Evolutionary conservation across 2,888 invertebrate species (phyloP), one percentile per base, ranked within the genome.

Genomic region (Folsomia candida): DNA sequence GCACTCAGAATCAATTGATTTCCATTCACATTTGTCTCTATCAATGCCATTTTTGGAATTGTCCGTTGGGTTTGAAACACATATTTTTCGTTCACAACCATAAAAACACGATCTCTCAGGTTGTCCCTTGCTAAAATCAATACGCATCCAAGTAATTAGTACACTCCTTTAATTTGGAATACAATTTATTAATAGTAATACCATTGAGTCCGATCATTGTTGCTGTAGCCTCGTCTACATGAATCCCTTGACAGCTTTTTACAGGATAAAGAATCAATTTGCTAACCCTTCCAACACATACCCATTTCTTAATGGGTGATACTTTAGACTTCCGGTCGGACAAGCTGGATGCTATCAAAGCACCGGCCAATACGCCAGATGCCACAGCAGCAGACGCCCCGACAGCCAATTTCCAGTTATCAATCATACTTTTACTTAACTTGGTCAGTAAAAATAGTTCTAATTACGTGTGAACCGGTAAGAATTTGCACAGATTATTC

Each of bases 21-120:
- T 0, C 70, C 77, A 61, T 68, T 72, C 1, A 79, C 59, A 14
- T 57, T 57, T 2, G 75, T 72, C 27, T 72, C 28, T 29, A 80
- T 78, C 26, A 79, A 68, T 4, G 72, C 64, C 76, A 80, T 75
- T 67, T 67, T 73, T 9, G 80, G 80, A 24, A 79, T 61, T 6
- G 65, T 69, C 62, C 80, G 65, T 28, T 79, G 78, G 14, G 79
- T 78, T 63, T 78, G 76, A 58, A 78, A 79, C 22, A 72, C 74
- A 22, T 66, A 72, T 22, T 70, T 59, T 2, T 64, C 70, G 28
- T 77, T 73, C 25, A 79, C 78, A 18, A 80, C 77, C 72, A 79
- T 67, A 64, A 79, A 80, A 18, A 77, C 69, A 25, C 80, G 22
- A 65, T 78, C 79, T 1, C 79, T 70, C 0, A 75, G 59, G 60